Evolutionary conservation across 1,140 invertebrate genomes (phyloP), one percentile per base, ranked within the genome.

Genomic region (Penaeus chinensis): DNA sequence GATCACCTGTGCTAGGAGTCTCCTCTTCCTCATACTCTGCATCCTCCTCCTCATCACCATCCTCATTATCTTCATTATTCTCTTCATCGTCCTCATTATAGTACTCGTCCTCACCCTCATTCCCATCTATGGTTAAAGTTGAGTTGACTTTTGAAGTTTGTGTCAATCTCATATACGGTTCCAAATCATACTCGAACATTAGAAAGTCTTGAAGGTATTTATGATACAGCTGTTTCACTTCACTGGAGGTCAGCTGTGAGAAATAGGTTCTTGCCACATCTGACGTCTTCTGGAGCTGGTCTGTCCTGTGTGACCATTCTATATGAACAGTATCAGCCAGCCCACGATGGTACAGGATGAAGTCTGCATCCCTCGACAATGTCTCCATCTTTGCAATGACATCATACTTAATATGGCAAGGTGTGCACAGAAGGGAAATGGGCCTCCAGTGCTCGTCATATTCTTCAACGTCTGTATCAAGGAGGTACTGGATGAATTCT

Each of bases 361-460:
- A 87, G 27, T 83, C 80, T 18, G 86, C 69, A 77, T 87, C 86
- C 18, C 54, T 60, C 20, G 20, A 60, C 24, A 87, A 66, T 0
- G 86, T 87, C 54, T 87, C 86, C 71, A 87, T 83, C 66, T 87
- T 87, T 47, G 86, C 86, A 71, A 87, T 87, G 27, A 87, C 65
- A 60, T 84, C 87, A 74, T 80, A 89, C 42, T 63, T 85, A 27
- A 89, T 82, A 60, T 85, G 88, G 27, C 88, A 89, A 19, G 88
- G 88, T 32, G 88, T 85, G 32, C 88, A 89, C 22, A 89, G 79
- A 11, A 89, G 79, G 65, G 54, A 89, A 19, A 89, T 82, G 61
- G 88, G 88, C 10, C 76, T 62, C 88, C 88, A 89, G 84, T 89
- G 88, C 61, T 82, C 83, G 63, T 89, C 88, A 65, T 89, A 89